Evolutionary conservation across 1,140 invertebrate genomes (phyloP).

Genomic region (Temnothorax nylanderi): DNA sequence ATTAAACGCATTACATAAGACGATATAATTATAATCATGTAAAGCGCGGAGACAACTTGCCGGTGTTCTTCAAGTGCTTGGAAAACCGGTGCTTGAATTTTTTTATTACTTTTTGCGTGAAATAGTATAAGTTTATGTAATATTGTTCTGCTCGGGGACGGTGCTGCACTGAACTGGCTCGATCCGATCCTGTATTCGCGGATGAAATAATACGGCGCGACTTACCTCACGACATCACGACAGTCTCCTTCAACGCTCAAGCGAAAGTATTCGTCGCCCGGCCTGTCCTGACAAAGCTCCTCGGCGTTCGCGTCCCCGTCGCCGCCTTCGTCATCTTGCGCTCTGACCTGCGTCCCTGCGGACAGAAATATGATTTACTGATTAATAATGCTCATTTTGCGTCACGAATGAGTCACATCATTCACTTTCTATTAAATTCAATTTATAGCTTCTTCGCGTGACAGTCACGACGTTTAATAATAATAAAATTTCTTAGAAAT

Average conservation of each 20-base stretch:
- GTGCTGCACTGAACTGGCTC: background rate
- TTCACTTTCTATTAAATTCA: background rate
- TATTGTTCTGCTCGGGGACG: background rate
- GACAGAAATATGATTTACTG: background rate
- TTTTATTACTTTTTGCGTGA: background rate
- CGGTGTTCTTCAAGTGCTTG: conserved; percentile 1
- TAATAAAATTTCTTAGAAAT: background rate
- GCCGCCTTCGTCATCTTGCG: conserved; percentile 89
- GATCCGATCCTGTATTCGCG: conserved; percentile 30
- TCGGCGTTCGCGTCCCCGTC: conserved; percentile 91
- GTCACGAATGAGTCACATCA: background rate
- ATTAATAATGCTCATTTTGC: background rate
- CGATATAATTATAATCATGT: background rate
- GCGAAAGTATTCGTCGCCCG: conserved; percentile 96
- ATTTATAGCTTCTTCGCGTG: background rate
- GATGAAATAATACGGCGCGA: background rate
- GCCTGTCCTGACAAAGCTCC: conserved; percentile 93
- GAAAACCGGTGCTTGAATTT: background rate
- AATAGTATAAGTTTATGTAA: background rate
- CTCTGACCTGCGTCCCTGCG: conserved; percentile 78
- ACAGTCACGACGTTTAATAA: background rate
- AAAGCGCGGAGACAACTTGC: background rate
- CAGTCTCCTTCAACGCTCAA: conserved; percentile 94
- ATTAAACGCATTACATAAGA: conserved; percentile 18
- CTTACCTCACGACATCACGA: conserved; percentile 95